Percentiles rank a stretch among this genome's conserved stretches.
These are phyloP conservation scores for Stenurella melanura DNA, from an alignment of 2,888 invertebrate species.

Conservation along the genomic window DNA sequence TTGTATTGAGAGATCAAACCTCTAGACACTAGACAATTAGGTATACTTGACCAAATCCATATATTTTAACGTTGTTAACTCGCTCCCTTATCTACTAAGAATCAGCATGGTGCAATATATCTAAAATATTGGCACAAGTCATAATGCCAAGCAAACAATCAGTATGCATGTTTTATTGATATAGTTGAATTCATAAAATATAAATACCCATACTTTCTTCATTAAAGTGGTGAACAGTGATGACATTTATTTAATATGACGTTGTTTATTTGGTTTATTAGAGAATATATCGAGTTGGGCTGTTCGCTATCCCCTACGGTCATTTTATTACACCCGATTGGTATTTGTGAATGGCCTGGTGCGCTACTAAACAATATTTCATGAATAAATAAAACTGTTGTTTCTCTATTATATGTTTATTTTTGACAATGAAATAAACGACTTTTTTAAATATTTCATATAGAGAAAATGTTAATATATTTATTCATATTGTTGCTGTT, in stretches of 20 bases:
- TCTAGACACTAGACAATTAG: too few relatives aligned
- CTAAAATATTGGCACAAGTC: too few relatives aligned
- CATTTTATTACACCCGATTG: slow-evolving; percentile 2
- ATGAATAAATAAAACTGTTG: slow-evolving; percentile 66
- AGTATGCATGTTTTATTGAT: too few relatives aligned
- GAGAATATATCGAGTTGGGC: background rate
- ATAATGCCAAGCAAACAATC: too few relatives aligned
- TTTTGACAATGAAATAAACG: background rate
- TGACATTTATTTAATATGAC: slow-evolving; percentile 1
- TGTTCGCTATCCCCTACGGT: background rate
- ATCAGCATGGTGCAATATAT: too few relatives aligned
- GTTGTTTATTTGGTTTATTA: slow-evolving; percentile 4
- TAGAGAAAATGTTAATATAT: too few relatives aligned
- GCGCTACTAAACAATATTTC: slow-evolving; percentile 66
- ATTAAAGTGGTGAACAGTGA: background rate
- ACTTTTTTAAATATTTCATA: background rate
- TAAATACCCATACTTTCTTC: background rate
- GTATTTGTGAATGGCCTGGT: slow-evolving; percentile 53
- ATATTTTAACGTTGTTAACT: too few relatives aligned
- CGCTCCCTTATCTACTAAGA: too few relatives aligned
- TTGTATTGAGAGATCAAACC: too few relatives aligned
- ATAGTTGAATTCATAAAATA: background rate
- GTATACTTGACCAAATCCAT: too few relatives aligned
- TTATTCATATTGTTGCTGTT: too few relatives aligned
- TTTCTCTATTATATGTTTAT: slow-evolving; percentile 16